phyloP scores from a whole-genome alignment of 2,888 invertebrate genomes.

The Allygus modestus region DNA sequence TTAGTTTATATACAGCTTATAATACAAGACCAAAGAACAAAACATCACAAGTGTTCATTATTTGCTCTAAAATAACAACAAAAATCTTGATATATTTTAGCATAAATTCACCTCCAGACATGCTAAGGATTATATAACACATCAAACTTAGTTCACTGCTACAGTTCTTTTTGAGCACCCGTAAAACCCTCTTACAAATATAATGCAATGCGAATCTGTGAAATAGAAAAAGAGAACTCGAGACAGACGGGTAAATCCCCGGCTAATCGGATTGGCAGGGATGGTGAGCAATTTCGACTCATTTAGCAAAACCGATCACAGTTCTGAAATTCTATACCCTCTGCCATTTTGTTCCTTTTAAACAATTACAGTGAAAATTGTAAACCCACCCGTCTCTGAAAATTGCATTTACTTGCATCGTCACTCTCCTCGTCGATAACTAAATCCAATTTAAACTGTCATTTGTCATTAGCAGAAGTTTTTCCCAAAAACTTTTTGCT shows the following conservation, averaged over 20 bases:
- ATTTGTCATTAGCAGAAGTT: neutral
- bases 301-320: conserved; percentile 31
- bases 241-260: neutral
- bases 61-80: no score
- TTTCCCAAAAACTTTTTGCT: no score
- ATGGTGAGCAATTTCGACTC: neutral
- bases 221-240: neutral
- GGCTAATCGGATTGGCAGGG: neutral
- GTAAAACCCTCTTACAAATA: no score
- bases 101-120: no score
- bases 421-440: neutral
- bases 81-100: no score
- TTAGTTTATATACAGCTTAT: no score
- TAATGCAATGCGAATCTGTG: no score
- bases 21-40: no score
- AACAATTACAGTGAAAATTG: conserved; percentile 8
- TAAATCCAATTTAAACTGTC: neutral
- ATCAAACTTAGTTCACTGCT: no score
- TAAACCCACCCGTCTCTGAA: neutral
- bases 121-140: no score
- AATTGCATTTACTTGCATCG: conserved; percentile 3
- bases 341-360: conserved; percentile 29
- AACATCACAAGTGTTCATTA: no score
- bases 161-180: no score
- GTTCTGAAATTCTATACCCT: conserved; percentile 5